Evolutionary conservation across 2,113 vertebrate species (phyloP).

Genomic region (Empidonax alnorum): DNA sequence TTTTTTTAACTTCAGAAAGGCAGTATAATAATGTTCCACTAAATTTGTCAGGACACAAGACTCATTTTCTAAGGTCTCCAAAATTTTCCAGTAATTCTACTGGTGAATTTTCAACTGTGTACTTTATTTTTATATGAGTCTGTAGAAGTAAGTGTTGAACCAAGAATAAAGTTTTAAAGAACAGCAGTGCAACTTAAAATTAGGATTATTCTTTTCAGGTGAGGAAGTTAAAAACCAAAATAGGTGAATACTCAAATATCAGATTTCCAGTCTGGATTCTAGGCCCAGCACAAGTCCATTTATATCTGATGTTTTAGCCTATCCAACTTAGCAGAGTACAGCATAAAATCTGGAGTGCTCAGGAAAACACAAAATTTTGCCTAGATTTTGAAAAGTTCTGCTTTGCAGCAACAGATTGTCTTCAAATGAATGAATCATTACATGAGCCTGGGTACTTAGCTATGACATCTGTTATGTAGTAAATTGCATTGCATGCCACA

Average conservation of each 20-base stretch:
- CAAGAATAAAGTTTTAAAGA: neutral
- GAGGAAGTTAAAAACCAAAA: neutral
- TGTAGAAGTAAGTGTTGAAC: neutral
- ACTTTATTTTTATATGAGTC: neutral
- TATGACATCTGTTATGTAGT: conserved; percentile 76
- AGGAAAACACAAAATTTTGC: conserved; percentile 37
- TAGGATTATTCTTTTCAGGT: neutral
- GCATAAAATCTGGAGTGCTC: neutral
- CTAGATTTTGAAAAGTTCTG: conserved; percentile 42
- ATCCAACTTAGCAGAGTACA: neutral
- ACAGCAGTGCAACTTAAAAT: neutral
- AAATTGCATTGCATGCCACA: conserved; percentile 65
- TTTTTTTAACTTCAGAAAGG: conserved; percentile 23
- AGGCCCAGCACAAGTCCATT: neutral
- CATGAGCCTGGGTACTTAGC: conserved; percentile 69
- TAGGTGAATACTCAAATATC: neutral
- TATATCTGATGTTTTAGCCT: neutral
- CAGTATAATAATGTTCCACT: neutral
- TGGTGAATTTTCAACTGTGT: neutral
- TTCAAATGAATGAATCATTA: conserved; percentile 78
- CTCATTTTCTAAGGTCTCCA: neutral
- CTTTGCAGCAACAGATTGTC: conserved; percentile 68
- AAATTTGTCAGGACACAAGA: conserved; percentile 43
- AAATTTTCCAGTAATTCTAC: neutral
- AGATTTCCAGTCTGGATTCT: neutral